Evolutionary conservation across 2,113 vertebrate species (phyloP), one percentile per base, ranked within the genome.

Genomic region (Perccottus glenii): DNA sequence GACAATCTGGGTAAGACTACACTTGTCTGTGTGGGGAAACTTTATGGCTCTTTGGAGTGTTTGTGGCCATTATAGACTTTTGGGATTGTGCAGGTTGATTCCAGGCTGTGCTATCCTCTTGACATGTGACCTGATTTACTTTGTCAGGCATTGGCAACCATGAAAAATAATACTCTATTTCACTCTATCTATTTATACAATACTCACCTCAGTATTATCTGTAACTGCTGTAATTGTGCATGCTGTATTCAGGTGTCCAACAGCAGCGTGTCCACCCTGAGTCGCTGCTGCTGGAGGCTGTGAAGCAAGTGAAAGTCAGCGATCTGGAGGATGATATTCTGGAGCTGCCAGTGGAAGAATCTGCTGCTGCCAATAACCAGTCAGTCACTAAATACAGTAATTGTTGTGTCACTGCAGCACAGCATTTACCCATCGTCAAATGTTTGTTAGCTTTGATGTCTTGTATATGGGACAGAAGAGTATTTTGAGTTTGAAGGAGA

Each of bases 281-380:
- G 70, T 94, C 96, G 57, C 88, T 99, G 64, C 93, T 99, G 78
- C 90, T 99, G 84, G 95, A 99, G 84, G 97, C 90, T 1, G 98
- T 95, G 60, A 99, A 98, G 87, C 96, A 99, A 87, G 96, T 97
- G 68, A 99, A 98, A 92, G 95, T 98, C 81, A 96, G 85, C 75
- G 96, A 96, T 82, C 78, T 98, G 84, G 95, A 98, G 57, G 97
- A 99, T 0, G 97, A 99, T 88, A 85, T 94, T 70, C 91, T 99
- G 78, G 97, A 99, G 32, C 90, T 98, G 53, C 94, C 93, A 0
- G 98, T 99, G 84, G 96, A 98, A 1, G 98, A 99, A 14, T 73
- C 90, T 10, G 57, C 89, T 19, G 78, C 87, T 3, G 87, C 77
- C 63, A 91, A 66, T 78, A 88, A 77, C 76, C 90, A 90, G 93